Percentiles rank a stretch among this genome's conserved stretches.
These are phyloP conservation scores for Acanthosepion lycidas DNA, from an alignment of 2,888 invertebrate genomes.

Conservation along the genomic window DNA sequence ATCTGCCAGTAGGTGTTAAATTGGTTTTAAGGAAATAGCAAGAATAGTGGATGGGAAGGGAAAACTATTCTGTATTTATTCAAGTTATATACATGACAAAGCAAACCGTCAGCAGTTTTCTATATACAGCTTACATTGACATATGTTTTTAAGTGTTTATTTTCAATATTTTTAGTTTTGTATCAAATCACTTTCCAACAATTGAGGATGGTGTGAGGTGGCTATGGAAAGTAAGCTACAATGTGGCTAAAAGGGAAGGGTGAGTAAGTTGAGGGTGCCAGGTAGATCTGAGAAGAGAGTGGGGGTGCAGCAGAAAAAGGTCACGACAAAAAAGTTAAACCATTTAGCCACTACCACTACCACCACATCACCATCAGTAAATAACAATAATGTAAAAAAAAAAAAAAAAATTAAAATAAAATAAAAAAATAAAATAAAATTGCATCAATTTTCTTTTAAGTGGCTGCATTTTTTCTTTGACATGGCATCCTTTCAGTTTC, in stretches of 20 bases:
- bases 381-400: not conserved
- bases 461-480: not conserved
- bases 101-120: not conserved
- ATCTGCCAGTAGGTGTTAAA: not conserved
- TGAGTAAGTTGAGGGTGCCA: not conserved
- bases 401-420: too few relatives aligned
- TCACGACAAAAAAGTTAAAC: not conserved
- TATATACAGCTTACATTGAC: not conserved
- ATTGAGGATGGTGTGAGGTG: not conserved
- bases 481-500: not conserved
- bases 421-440: not conserved
- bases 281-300: too few relatives aligned
- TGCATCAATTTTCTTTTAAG: not conserved
- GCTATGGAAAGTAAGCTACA: not conserved
- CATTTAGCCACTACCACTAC: not conserved
- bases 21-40: not conserved
- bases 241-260: not conserved
- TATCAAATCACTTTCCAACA: constrained; percentile 20
- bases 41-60: not conserved
- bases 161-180: not conserved
- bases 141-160: not conserved
- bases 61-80: not conserved
- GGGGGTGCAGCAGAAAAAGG: not conserved
- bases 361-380: not conserved
- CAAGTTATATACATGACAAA: constrained; percentile 9